Conservation (phyloP, 2,888 invertebrate genomes). For the Osedax fenrisi region DNA sequence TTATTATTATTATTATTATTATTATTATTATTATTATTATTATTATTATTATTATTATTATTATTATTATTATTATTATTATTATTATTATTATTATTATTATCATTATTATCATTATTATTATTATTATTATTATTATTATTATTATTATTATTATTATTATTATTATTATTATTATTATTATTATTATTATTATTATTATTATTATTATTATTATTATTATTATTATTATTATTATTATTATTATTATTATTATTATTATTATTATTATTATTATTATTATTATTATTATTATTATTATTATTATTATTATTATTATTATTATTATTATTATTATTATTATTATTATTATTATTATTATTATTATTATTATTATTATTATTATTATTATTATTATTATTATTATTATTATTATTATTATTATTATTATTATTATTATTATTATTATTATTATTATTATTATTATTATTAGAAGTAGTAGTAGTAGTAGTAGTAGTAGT, state of each 20-base stretch:
- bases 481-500: background rate
- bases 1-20: background rate
- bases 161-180: background rate
- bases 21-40: background rate
- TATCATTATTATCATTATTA: background rate
- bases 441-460: background rate
- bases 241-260: background rate
- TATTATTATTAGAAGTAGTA: background rate
- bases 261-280: background rate
- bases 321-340: background rate
- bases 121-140: background rate
- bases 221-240: background rate
- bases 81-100: background rate
- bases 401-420: background rate
- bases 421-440: background rate
- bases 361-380: background rate
- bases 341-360: background rate
- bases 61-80: background rate
- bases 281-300: background rate
- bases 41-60: background rate
- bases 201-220: background rate
- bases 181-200: background rate
- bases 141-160: background rate
- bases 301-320: background rate
- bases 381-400: background rate